These are phyloP conservation scores for Nomada goodeniana DNA, from an alignment of 2,888 invertebrate genomes.

Conservation along the genomic window DNA sequence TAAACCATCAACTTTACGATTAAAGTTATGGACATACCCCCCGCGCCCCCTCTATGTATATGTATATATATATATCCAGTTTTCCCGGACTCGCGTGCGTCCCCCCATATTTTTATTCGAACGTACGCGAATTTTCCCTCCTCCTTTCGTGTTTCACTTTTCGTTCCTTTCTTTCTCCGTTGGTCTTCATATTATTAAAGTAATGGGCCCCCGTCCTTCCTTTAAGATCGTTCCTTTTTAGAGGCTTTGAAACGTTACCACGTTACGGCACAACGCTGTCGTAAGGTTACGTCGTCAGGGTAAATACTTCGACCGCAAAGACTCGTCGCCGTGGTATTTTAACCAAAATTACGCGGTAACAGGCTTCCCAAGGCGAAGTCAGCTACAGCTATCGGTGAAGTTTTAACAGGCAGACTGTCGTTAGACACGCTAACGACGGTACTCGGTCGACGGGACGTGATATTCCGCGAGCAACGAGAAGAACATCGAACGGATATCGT, in stretches of 20 bases:
- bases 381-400: constrained; percentile 61
- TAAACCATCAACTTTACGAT: constrained; percentile 58
- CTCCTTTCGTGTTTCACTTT: too few relatives aligned
- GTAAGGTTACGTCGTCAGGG: constrained; percentile 61
- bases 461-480: constrained; percentile 37
- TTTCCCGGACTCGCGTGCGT: background rate
- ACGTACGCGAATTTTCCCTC: constrained; percentile 32
- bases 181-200: constrained; percentile 33
- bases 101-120: constrained; percentile 47
- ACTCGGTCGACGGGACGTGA: constrained; percentile 28
- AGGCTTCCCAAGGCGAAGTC: constrained; percentile 57
- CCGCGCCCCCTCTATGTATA: background rate
- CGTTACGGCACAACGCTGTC: constrained; percentile 40
- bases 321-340: constrained; percentile 45
- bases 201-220: constrained; percentile 23
- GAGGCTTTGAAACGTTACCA: constrained; percentile 45
- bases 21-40: constrained; percentile 48
- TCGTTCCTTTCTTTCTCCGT: background rate
- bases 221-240: constrained; percentile 43
- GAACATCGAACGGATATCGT: constrained; percentile 37
- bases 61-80: background rate
- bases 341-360: constrained; percentile 66
- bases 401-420: constrained; percentile 73
- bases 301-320: constrained; percentile 64
- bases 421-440: constrained; percentile 76